These are phyloP conservation scores for Sebastes schlegelii DNA, from an alignment of 2,113 vertebrate genomes.

Conservation along the genomic window DNA sequence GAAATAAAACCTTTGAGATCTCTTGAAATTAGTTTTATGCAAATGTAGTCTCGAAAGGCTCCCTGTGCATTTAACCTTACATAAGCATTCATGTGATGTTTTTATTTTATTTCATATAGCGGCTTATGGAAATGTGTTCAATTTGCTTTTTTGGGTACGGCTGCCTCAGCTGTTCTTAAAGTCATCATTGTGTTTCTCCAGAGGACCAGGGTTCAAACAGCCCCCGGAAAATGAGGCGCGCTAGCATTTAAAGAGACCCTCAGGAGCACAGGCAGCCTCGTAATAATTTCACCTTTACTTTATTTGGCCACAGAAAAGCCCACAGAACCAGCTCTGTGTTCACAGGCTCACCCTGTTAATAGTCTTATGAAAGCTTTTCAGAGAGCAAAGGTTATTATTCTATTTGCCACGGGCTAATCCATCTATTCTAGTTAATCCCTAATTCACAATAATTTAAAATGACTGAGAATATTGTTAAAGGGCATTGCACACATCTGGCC, in stretches of 20 bases:
- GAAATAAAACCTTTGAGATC: conserved; percentile 32
- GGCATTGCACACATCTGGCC: neutral
- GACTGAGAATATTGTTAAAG: neutral
- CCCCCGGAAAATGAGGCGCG: conserved; percentile 50
- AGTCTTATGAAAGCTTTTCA: conserved; percentile 37
- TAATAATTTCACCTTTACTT: conserved; percentile 65
- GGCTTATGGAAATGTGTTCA: conserved; percentile 46
- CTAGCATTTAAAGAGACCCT: conserved; percentile 55
- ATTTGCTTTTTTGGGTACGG: conserved; percentile 4
- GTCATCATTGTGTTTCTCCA: conserved; percentile 29
- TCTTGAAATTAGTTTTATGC: conserved; percentile 41
- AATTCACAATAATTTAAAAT: neutral
- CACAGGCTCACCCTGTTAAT: conserved; percentile 20
- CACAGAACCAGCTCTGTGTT: conserved; percentile 21
- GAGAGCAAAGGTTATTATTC: conserved; percentile 32
- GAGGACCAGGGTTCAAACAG: conserved; percentile 52
- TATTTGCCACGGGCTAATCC: neutral
- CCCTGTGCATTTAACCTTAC: conserved; percentile 24
- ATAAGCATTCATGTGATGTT: conserved; percentile 4
- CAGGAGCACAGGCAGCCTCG: conserved; percentile 35
- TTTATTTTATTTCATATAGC: conserved; percentile 9
- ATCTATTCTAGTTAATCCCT: neutral
- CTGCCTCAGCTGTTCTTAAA: conserved; percentile 46
- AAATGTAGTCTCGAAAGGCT: neutral
- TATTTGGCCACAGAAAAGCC: conserved; percentile 37